Evolutionary conservation across 2,888 invertebrate genomes (phyloP), one percentile per base, ranked within the genome.

Genomic region (Hyles lineata): DNA sequence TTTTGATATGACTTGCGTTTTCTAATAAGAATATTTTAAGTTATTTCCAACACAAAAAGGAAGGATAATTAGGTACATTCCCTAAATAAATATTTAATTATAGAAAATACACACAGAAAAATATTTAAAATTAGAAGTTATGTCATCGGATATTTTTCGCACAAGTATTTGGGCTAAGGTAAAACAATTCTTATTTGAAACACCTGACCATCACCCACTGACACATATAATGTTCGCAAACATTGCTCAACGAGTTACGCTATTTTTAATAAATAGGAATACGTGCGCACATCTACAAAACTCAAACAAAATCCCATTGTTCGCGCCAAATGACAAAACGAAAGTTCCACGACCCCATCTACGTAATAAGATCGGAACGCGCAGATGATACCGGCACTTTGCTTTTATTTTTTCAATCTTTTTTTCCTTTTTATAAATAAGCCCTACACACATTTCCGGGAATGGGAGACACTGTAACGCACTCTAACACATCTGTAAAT

Each of bases 191-290:
- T 88, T 86, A 89, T 89, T 90, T 83, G 85, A 84, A 81, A 84
- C 80, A 84, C 80, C 84, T 91, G 92, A 92, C 94, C 93, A 91
- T 94, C 92, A 93, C 94, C 94, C 88, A 92, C 88, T 93, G 79
- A 92, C 93, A 91, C 86, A 88, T 89, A 87, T 85, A 86, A 83
- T 85, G 89, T 84, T 82, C 80, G 87, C 79, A 86, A 87, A 70
- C 72, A 73, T 60, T 83, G 78, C 79, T 86, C 85, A 88, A 89
- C 86, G 83, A 85, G 85, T 79, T 83, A 76, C 77, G 82, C 89
- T 92, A 93, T 92, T 93, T 92, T 89, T 83, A 86, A 70, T 67
- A 70, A 35, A 70, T 62, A 60, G 60, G 61, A 73, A 73, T 73
- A 83, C 78, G 79, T 82, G 82, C 80, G 82, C 76, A 79, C 76